Conservation (phyloP, 1,140 invertebrate genomes). For the Carposina sasakii region DNA sequence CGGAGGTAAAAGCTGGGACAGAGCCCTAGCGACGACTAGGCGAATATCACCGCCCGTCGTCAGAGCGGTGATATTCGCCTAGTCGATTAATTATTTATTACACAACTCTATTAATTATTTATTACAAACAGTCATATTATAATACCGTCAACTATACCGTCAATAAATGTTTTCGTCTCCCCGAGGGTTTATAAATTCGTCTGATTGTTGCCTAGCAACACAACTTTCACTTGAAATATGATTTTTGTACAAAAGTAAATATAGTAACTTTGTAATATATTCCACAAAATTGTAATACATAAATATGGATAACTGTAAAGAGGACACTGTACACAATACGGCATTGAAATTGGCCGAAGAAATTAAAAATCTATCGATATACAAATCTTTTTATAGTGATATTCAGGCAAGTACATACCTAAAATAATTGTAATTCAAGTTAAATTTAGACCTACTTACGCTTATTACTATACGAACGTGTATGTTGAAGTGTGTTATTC, state of each 20-base stretch:
- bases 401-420: conserved; percentile 48
- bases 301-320: conserved; percentile 71
- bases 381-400: conserved; percentile 75
- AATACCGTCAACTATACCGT: too few relatives aligned
- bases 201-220: too few relatives aligned
- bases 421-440: neutral
- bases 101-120: too few relatives aligned
- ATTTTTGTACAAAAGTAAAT: conserved; percentile 46
- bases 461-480: neutral
- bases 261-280: conserved; percentile 33
- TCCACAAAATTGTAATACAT: conserved; percentile 35
- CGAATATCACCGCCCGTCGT: too few relatives aligned
- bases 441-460: neutral
- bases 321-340: conserved; percentile 73
- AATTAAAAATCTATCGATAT: conserved; percentile 73
- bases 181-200: too few relatives aligned
- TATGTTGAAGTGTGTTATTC: neutral
- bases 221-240: conserved; percentile 33
- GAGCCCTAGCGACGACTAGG: too few relatives aligned
- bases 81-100: too few relatives aligned
- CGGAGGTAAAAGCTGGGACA: too few relatives aligned
- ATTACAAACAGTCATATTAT: too few relatives aligned
- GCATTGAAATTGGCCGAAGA: conserved; percentile 74
- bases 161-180: too few relatives aligned
- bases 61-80: too few relatives aligned